Conservation (phyloP, 1,140 invertebrate species). For the Hylyphantes graminicola region DNA sequence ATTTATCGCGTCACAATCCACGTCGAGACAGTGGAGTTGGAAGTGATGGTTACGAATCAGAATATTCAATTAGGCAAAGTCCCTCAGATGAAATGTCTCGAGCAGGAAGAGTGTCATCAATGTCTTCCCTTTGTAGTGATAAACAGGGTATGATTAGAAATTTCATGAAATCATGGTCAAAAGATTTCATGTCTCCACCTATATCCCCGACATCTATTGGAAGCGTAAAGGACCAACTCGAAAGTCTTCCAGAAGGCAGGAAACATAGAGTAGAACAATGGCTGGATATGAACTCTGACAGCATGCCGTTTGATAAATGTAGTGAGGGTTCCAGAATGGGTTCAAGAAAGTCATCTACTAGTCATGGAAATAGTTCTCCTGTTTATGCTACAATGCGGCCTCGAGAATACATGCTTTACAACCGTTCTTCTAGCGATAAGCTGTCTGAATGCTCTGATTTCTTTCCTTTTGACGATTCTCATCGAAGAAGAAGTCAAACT, state of each 20-base stretch:
- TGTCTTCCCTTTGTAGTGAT: constrained; percentile 35
- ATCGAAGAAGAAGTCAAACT: constrained; percentile 33
- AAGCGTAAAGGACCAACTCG: constrained; percentile 35
- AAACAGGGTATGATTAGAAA: constrained; percentile 40
- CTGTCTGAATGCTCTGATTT: constrained; percentile 22
- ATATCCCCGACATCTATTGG: constrained; percentile 32
- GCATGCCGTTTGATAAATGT: constrained; percentile 9
- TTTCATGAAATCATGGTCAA: constrained; percentile 53
- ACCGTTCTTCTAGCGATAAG: constrained; percentile 56
- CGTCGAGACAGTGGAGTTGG: constrained; percentile 58
- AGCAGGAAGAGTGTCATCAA: constrained; percentile 44
- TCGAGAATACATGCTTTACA: constrained; percentile 45
- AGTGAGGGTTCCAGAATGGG: background rate
- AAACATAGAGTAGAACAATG: constrained; percentile 63
- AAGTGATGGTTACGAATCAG: constrained; percentile 59
- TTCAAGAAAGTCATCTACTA: constrained; percentile 36
- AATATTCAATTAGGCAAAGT: constrained; percentile 37
- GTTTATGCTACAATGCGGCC: constrained; percentile 56
- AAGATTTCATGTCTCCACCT: constrained; percentile 36
- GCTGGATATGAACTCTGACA: constrained; percentile 55
- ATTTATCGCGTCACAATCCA: constrained; percentile 35
- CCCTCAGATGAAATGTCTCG: constrained; percentile 50
- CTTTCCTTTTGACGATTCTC: constrained; percentile 41
- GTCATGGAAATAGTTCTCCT: constrained; percentile 41
- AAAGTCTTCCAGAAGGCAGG: constrained; percentile 39